A percentile compares a stretch with the other conserved stretches of the same genome.
phyloP scores from a whole-genome alignment of 2,888 invertebrate genomes.

The Gymnoscelis rufifasciata region DNA sequence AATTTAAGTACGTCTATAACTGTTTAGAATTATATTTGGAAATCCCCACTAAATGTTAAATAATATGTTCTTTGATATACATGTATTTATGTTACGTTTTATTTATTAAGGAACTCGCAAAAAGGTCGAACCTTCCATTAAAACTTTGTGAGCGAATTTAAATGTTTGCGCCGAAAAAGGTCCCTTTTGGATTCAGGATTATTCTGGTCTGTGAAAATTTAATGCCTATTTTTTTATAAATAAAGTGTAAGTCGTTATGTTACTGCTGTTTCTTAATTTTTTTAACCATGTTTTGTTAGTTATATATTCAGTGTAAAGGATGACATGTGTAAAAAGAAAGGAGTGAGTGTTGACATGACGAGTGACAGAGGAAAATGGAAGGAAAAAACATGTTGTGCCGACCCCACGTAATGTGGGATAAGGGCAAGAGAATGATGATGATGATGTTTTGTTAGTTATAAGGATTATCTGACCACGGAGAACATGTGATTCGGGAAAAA shows the following conservation, averaged over 20 bases:
- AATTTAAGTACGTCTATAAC: too few species aligned
- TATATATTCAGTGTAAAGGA: too few species aligned
- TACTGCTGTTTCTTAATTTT: conserved; percentile 1
- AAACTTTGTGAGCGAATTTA: conserved; percentile 14
- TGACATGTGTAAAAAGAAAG: too few species aligned
- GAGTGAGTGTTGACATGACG: too few species aligned
- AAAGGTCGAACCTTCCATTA: conserved; percentile 13
- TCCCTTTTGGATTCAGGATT: conserved; percentile 6
- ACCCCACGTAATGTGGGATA: too few species aligned
- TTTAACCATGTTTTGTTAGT: too few species aligned
- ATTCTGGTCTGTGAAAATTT: conserved; percentile 9
- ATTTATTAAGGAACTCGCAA: conserved; percentile 7
- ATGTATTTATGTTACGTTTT: not conserved
- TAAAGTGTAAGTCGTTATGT: conserved; percentile 17
- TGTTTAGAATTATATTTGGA: not conserved
- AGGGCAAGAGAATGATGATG: too few species aligned
- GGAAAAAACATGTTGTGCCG: too few species aligned
- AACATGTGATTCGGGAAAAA: too few species aligned
- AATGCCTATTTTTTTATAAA: conserved; percentile 2
- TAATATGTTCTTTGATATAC: not conserved
- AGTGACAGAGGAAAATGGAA: too few species aligned
- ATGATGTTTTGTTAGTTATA: too few species aligned
- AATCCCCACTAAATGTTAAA: conserved; percentile 7
- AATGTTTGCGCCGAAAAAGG: conserved; percentile 16
- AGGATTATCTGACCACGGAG: too few species aligned